Evolutionary conservation across 2,113 vertebrate genomes (phyloP).

Genomic region (Hirundichthys speculiger): DNA sequence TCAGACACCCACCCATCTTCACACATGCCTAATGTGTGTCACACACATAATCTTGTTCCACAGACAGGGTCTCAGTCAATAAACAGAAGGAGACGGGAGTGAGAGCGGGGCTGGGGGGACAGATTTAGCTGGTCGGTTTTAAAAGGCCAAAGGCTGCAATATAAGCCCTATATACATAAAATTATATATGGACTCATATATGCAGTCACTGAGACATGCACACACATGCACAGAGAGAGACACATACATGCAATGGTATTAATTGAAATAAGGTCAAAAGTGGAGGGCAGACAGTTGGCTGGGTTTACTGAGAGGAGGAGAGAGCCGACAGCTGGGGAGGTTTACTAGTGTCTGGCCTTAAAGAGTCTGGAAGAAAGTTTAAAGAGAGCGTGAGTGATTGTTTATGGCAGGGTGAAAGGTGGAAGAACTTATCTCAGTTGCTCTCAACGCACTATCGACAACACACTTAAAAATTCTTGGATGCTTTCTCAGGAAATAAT

Average conservation of each 20-base stretch:
- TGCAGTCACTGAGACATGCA: neutral
- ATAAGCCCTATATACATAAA: conserved; percentile 51
- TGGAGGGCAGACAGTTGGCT: conserved; percentile 76
- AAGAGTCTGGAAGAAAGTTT: conserved; percentile 68
- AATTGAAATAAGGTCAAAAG: conserved; percentile 76
- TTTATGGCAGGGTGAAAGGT: conserved; percentile 61
- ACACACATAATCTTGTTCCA: conserved; percentile 40
- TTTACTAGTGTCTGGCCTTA: conserved; percentile 71
- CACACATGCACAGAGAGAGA: conserved; percentile 35
- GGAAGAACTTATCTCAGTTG: conserved; percentile 59
- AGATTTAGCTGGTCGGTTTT: conserved; percentile 72
- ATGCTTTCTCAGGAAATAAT: conserved; percentile 14
- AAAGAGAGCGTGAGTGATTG: conserved; percentile 69
- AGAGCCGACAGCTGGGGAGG: conserved; percentile 66
- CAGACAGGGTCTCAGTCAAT: conserved; percentile 76
- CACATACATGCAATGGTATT: conserved; percentile 50
- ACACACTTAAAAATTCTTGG: conserved; percentile 20
- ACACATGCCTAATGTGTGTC: conserved; percentile 5
- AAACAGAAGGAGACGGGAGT: conserved; percentile 63
- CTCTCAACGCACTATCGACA: conserved; percentile 32
- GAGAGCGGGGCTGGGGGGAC: conserved; percentile 51
- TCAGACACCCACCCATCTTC: conserved; percentile 11
- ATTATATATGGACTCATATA: neutral
- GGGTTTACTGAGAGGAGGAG: conserved; percentile 62
- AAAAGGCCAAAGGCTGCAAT: conserved; percentile 62